A percentile compares a stretch with the other conserved stretches of the same genome.
Evolutionary conservation across 1,140 invertebrate genomes (phyloP).

Genomic region (Tetramorium parvispinum): DNA sequence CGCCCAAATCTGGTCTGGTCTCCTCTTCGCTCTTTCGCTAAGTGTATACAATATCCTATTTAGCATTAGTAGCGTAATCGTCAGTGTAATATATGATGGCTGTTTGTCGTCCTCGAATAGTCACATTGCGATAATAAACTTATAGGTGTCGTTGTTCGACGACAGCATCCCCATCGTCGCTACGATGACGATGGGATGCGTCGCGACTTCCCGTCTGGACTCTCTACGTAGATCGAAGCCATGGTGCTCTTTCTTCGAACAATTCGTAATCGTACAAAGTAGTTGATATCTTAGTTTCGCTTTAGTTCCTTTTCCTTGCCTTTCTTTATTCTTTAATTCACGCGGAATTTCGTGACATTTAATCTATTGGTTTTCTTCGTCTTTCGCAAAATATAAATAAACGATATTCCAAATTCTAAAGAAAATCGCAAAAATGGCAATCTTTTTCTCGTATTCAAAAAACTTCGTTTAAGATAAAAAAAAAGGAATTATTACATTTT

Average conservation of each 20-base stretch:
- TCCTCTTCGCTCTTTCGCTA: slow-evolving; percentile 56
- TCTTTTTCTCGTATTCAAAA: background rate
- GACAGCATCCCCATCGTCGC: slow-evolving; percentile 74
- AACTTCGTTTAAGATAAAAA: background rate
- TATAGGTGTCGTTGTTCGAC: slow-evolving; percentile 78
- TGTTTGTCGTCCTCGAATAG: slow-evolving; percentile 71
- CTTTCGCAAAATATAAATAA: background rate
- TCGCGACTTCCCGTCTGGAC: slow-evolving; percentile 58
- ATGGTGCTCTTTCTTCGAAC: slow-evolving; percentile 73
- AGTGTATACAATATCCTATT: slow-evolving; percentile 68
- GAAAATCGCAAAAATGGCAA: background rate
- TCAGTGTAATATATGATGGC: slow-evolving; percentile 68
- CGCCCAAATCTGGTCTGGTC: slow-evolving; percentile 64
- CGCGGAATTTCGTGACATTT: slow-evolving; percentile 21
- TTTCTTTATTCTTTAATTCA: slow-evolving; percentile 3
- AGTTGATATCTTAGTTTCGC: slow-evolving; percentile 36
- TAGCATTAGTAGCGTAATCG: slow-evolving; percentile 73
- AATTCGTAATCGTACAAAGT: slow-evolving; percentile 66
- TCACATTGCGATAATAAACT: slow-evolving; percentile 68
- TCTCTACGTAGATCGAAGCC: slow-evolving; percentile 74
- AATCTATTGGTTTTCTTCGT: slow-evolving; percentile 7
- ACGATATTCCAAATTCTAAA: background rate
- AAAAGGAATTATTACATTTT: background rate
- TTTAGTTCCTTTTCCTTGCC: slow-evolving; percentile 31
- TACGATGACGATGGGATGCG: slow-evolving; percentile 73